These are phyloP conservation scores for Pampusana beccarii DNA, from an alignment of 2,113 vertebrate genomes.

Conservation along the genomic window DNA sequence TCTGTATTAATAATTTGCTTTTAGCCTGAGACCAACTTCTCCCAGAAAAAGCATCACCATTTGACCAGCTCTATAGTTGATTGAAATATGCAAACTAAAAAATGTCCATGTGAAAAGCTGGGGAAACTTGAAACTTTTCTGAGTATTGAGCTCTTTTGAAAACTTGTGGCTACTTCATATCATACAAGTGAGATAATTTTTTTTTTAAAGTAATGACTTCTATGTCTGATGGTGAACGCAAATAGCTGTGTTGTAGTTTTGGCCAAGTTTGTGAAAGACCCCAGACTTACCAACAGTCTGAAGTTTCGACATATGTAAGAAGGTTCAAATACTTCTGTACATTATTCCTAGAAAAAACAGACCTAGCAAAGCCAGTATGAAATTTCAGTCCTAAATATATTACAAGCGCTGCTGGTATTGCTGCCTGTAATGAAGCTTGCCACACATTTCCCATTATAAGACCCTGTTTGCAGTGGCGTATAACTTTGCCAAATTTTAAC, in stretches of 20 bases:
- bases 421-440: slow-evolving; percentile 49
- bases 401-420: slow-evolving; percentile 4
- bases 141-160: not conserved
- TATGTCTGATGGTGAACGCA: not conserved
- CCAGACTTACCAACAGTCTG: not conserved
- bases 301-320: not conserved
- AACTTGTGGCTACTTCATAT: not conserved
- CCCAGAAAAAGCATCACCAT: not conserved
- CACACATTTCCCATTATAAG: slow-evolving; percentile 60
- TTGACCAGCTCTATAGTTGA: not conserved
- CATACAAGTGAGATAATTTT: not conserved
- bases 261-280: not conserved
- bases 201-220: not conserved
- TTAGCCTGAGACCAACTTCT: not conserved
- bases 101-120: not conserved
- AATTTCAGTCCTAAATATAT: slow-evolving; percentile 35
- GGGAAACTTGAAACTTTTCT: not conserved
- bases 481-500: slow-evolving; percentile 56
- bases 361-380: not conserved
- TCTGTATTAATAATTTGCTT: not conserved
- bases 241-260: not conserved
- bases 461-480: slow-evolving; percentile 30
- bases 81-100: not conserved
- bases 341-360: slow-evolving; percentile 56
- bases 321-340: not conserved